A percentile compares a stretch with the other conserved stretches of the same genome.
phyloP scores from a whole-genome alignment of 2,888 invertebrate species.

The Rapana venosa region DNA sequence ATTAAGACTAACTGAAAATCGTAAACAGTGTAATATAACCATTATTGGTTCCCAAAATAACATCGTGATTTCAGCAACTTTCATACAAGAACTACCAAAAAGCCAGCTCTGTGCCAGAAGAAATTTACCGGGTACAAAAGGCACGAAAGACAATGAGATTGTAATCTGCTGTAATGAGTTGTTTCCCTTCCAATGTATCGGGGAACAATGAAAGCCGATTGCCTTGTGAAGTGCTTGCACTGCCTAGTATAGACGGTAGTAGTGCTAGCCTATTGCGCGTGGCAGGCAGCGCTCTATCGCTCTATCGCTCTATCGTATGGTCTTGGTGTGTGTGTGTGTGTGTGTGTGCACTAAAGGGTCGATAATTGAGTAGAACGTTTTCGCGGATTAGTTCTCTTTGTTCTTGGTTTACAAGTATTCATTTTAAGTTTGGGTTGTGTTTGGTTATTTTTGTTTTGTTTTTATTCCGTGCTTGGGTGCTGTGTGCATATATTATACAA shows the following conservation, averaged over 20 bases:
- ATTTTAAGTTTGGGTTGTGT: background rate
- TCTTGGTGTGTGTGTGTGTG: background rate
- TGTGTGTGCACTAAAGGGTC: too few species aligned
- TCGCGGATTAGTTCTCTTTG: background rate
- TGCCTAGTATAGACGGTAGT: too few species aligned
- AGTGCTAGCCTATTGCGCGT: background rate
- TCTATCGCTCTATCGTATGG: background rate
- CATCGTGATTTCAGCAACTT: too few species aligned
- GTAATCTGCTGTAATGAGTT: background rate
- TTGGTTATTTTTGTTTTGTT: background rate
- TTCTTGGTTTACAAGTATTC: too few species aligned
- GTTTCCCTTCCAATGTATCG: conserved; percentile 6
- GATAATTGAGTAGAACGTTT: background rate
- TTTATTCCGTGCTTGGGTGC: background rate
- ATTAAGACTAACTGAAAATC: too few species aligned
- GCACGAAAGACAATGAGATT: conserved; percentile 6
- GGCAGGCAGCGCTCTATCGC: background rate
- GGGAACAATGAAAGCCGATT: background rate
- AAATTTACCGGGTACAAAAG: background rate
- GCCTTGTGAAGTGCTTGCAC: too few species aligned
- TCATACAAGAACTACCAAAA: too few species aligned
- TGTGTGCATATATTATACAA: background rate
- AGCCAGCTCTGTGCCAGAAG: too few species aligned
- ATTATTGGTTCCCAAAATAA: too few species aligned
- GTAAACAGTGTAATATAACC: too few species aligned